A percentile compares a stretch with the other conserved stretches of the same genome.
These are phyloP conservation scores for Sebastes flavidus DNA, from an alignment of 2,797 vertebrate genomes.

Conservation along the genomic window DNA sequence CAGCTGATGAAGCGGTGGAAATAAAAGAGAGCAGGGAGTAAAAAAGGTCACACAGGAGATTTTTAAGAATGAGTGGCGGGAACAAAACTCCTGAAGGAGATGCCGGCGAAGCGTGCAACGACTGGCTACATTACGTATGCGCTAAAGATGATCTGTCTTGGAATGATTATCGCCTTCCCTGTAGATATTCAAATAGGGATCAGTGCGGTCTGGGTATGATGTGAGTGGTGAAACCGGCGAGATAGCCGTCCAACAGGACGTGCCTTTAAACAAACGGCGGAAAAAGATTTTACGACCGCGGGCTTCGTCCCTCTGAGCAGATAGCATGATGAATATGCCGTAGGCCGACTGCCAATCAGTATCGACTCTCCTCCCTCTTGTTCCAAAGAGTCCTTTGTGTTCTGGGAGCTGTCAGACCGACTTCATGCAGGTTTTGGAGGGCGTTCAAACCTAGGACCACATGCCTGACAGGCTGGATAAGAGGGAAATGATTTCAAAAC, in stretches of 20 bases:
- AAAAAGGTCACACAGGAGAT: slow-evolving; percentile 26
- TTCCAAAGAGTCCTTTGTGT: slow-evolving; percentile 56
- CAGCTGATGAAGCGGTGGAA: slow-evolving; percentile 50
- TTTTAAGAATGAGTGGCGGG: slow-evolving; percentile 16
- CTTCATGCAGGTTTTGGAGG: slow-evolving; percentile 44
- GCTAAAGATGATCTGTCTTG: slow-evolving; percentile 41
- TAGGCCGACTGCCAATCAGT: slow-evolving; percentile 47
- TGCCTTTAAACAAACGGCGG: slow-evolving; percentile 42
- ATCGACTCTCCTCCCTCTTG: slow-evolving; percentile 25
- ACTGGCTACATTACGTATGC: slow-evolving; percentile 11
- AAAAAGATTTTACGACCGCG: slow-evolving; percentile 33
- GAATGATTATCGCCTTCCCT: slow-evolving; percentile 50
- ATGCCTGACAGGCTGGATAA: slow-evolving; percentile 47
- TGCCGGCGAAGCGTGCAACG: slow-evolving; percentile 13
- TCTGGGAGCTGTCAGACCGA: slow-evolving; percentile 48
- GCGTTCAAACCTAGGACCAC: slow-evolving; percentile 46
- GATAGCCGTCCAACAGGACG: slow-evolving; percentile 28
- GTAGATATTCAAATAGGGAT: slow-evolving; percentile 54
- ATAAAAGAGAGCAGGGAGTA: slow-evolving; percentile 27
- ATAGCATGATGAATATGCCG: slow-evolving; percentile 38
- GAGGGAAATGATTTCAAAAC: slow-evolving; percentile 49
- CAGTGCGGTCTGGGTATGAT: slow-evolving; percentile 37
- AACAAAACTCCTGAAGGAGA: slow-evolving; percentile 15
- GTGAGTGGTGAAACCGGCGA: slow-evolving; percentile 36
- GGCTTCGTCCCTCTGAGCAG: slow-evolving; percentile 12